A percentile compares a stretch with the other conserved stretches of the same genome.
Conservation (phyloP, 2,888 invertebrate genomes). For the Mythimna pallens region DNA sequence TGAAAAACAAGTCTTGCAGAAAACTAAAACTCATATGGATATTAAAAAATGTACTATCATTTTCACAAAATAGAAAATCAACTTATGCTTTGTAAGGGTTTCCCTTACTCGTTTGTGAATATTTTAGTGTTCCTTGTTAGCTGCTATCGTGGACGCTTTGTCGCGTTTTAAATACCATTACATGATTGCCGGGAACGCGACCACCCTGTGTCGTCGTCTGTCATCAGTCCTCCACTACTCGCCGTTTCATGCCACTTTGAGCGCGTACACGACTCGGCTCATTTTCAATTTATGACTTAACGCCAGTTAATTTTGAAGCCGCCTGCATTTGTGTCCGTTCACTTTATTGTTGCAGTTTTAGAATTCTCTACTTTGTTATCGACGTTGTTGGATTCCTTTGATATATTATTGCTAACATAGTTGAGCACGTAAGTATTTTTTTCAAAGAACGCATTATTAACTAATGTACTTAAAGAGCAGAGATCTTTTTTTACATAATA, state of each 20-base stretch:
- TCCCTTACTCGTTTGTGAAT: constrained; percentile 66
- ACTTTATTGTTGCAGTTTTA: constrained; percentile 48
- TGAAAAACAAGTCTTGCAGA: background rate
- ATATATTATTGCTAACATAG: background rate
- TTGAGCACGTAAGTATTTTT: constrained; percentile 1
- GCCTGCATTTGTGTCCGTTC: constrained; percentile 53
- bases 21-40: background rate
- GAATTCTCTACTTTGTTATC: constrained; percentile 41
- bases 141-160: constrained; percentile 60
- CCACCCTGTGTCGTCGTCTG: constrained; percentile 69
- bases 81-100: constrained; percentile 33
- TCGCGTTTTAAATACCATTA: constrained; percentile 64
- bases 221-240: constrained; percentile 69
- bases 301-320: constrained; percentile 64
- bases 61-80: constrained; percentile 40
- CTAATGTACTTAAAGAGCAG: background rate
- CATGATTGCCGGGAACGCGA: constrained; percentile 62
- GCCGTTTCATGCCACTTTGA: constrained; percentile 66
- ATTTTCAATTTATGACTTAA: constrained; percentile 72
- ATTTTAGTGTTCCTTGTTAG: constrained; percentile 63
- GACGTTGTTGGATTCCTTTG: constrained; percentile 22
- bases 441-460: constrained; percentile 13
- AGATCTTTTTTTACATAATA: background rate
- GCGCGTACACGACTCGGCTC: constrained; percentile 62
- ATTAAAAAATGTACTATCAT: background rate